phyloP scores from a whole-genome alignment of 2,113 vertebrate genomes.

The Patagioenas fasciata region DNA sequence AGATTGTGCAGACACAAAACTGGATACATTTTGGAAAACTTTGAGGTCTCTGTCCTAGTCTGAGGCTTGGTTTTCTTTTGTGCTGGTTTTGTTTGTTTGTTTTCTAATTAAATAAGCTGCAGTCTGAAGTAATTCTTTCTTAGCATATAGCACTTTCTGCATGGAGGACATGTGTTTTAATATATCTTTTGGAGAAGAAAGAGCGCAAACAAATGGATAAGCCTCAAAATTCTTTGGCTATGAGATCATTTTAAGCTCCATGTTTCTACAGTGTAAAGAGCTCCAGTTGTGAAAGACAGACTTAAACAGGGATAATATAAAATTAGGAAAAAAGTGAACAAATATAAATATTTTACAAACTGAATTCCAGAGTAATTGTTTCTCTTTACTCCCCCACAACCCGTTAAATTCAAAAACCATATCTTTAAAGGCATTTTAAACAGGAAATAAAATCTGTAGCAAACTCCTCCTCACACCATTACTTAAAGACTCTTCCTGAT shows the following conservation, averaged over 20 bases:
- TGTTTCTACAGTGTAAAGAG: neutral
- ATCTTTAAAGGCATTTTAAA: neutral
- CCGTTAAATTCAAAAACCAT: neutral
- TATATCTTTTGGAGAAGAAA: neutral
- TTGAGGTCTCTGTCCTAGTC: neutral
- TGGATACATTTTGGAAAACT: neutral
- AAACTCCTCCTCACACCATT: neutral
- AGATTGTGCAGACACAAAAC: neutral
- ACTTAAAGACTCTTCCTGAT: neutral
- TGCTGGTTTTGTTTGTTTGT: neutral
- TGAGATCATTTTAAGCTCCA: neutral
- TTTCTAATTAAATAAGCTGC: neutral
- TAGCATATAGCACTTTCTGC: neutral
- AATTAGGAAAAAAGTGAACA: neutral
- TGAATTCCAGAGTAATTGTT: neutral
- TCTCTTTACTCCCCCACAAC: neutral
- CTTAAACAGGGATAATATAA: neutral
- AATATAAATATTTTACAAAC: neutral
- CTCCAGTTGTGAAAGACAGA: neutral
- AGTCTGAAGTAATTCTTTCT: neutral
- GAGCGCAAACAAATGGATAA: neutral
- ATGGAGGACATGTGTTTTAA: neutral
- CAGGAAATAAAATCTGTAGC: neutral
- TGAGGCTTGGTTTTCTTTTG: neutral
- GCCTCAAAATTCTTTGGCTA: neutral